phyloP scores from a whole-genome alignment of 2,888 invertebrate species.

The Ormyrus labotus region DNA sequence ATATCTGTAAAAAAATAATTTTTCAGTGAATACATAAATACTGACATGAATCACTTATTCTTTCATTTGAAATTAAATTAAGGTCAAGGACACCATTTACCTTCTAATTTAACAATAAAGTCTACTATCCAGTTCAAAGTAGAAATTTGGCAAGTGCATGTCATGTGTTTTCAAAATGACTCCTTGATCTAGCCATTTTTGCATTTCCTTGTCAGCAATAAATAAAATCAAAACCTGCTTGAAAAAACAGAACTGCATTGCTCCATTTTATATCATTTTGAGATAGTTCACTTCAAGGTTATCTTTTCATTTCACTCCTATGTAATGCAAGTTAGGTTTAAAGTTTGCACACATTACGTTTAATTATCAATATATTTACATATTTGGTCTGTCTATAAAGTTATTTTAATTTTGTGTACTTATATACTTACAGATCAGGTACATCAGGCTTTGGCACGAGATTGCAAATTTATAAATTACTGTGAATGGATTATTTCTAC shows the following conservation, averaged over 20 bases:
- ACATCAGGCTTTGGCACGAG: no score
- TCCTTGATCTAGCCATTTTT: conserved; percentile 34
- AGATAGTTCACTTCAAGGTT: conserved; percentile 7
- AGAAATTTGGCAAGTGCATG: conserved; percentile 4
- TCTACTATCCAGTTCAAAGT: not conserved
- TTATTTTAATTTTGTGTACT: no score
- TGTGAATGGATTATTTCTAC: no score
- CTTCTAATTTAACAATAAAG: conserved; percentile 39
- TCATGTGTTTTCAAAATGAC: conserved; percentile 39
- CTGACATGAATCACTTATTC: not conserved
- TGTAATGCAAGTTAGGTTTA: no score
- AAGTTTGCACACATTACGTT: no score
- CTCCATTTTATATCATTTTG: conserved; percentile 5
- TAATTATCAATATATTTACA: no score
- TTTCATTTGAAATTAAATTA: conserved; percentile 22
- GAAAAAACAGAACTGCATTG: not conserved
- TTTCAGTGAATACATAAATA: not conserved
- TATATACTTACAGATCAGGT: no score
- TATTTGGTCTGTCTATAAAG: no score
- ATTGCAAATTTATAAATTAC: no score
- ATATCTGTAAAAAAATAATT: conserved; percentile 18
- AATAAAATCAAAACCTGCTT: not conserved
- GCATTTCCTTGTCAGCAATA: not conserved
- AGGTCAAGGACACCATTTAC: conserved; percentile 27
- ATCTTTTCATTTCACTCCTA: not conserved